Evolutionary conservation across 2,797 vertebrate genomes (phyloP).

Genomic region (Anabacerthia variegaticeps): DNA sequence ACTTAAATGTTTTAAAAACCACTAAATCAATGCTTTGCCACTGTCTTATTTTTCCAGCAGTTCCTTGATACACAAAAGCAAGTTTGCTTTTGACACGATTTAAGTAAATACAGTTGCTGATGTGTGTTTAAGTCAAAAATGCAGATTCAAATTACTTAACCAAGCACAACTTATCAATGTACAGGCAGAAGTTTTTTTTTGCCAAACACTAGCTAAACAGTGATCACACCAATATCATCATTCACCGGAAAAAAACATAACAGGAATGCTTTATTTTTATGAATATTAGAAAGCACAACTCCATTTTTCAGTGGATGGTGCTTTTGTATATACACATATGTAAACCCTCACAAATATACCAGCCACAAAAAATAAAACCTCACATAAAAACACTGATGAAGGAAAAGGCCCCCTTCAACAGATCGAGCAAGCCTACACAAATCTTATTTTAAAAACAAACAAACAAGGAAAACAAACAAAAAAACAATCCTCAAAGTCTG

Average conservation of each 20-base stretch:
- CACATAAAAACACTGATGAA: background rate
- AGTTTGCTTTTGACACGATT: background rate
- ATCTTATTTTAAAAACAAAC: background rate
- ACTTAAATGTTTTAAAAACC: background rate
- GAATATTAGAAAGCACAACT: background rate
- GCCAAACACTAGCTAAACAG: background rate
- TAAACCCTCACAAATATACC: background rate
- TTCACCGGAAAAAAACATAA: background rate
- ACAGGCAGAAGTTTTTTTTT: background rate
- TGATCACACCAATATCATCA: background rate
- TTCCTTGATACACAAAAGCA: background rate
- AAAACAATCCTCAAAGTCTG: background rate
- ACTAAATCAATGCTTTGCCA: background rate
- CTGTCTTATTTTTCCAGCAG: background rate
- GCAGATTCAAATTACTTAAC: background rate
- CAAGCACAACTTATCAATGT: background rate
- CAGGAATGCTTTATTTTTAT: background rate
- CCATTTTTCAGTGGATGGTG: background rate
- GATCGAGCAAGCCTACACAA: background rate
- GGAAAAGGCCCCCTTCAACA: background rate
- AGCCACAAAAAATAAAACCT: background rate
- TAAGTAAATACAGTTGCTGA: background rate
- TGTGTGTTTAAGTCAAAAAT: background rate
- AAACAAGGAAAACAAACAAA: background rate
- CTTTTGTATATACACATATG: background rate